phyloP scores from a whole-genome alignment of 2,888 invertebrate species.

The Panorpa germanica region DNA sequence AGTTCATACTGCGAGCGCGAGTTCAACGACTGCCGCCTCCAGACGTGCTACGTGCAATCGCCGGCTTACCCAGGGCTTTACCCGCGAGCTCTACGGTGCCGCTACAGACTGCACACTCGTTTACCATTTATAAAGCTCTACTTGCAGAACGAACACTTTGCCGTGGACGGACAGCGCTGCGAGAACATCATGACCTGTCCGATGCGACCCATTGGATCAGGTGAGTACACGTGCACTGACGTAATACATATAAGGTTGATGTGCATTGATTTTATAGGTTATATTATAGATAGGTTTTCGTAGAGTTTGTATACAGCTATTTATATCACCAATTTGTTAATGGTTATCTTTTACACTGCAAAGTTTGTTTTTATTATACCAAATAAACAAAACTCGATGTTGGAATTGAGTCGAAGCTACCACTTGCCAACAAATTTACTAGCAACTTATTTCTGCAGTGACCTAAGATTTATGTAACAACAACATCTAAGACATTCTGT shows the following conservation, averaged over 20 bases:
- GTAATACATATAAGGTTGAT: no score
- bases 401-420: no score
- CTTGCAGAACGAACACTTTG: constrained; percentile 85
- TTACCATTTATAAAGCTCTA: constrained; percentile 79
- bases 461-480: no score
- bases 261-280: no score
- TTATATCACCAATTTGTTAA: no score
- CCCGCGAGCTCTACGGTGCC: constrained; percentile 77
- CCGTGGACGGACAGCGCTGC: constrained; percentile 82
- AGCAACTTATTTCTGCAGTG: constrained; percentile 5
- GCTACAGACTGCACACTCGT: constrained; percentile 74
- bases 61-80: constrained; percentile 87
- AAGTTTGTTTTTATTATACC: no score
- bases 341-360: no score
- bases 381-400: no score
- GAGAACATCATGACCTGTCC: constrained; percentile 92
- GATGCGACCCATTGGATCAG: constrained; percentile 77
- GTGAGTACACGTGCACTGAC: no score
- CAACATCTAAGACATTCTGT: no score
- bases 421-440: constrained; percentile 5
- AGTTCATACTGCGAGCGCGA: constrained; percentile 77
- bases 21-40: constrained; percentile 72
- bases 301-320: no score
- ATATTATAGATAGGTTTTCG: no score
- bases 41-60: constrained; percentile 86